Conservation (phyloP, 2,888 invertebrate genomes). For the Cephus spinipes region DNA sequence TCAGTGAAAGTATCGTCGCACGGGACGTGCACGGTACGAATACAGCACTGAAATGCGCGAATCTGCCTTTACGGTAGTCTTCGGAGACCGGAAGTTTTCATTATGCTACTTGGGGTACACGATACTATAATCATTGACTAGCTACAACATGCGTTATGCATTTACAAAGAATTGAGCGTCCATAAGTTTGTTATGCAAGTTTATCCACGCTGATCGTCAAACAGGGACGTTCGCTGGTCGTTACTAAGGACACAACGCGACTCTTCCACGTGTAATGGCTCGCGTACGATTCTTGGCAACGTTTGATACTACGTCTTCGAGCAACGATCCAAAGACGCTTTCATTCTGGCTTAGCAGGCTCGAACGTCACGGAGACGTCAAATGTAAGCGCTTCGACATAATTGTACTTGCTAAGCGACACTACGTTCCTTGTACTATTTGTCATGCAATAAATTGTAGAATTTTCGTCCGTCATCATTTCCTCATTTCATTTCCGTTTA, state of each 20-base stretch:
- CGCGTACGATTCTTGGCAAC: neutral
- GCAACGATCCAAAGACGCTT: neutral
- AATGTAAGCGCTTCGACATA: neutral
- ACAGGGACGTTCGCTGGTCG: neutral
- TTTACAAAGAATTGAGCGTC: neutral
- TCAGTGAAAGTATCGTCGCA: no score
- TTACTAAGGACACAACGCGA: neutral
- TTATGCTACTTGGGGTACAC: neutral
- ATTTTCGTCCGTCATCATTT: neutral
- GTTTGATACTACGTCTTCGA: neutral
- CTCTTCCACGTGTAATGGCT: neutral
- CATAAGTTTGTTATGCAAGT: neutral
- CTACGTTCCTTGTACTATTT: neutral
- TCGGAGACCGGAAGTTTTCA: neutral
- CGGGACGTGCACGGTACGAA: no score
- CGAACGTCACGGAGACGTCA: neutral
- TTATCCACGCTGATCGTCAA: neutral
- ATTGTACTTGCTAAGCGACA: neutral
- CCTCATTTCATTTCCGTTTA: no score
- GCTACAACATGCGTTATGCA: neutral
- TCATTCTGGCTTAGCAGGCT: neutral
- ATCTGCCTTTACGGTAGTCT: neutral
- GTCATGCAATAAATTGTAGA: neutral
- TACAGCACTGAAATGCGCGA: no score
- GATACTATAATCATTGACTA: neutral